These are phyloP conservation scores for Diadophis punctatus DNA, from an alignment of 2,113 vertebrate genomes.

Conservation along the genomic window DNA sequence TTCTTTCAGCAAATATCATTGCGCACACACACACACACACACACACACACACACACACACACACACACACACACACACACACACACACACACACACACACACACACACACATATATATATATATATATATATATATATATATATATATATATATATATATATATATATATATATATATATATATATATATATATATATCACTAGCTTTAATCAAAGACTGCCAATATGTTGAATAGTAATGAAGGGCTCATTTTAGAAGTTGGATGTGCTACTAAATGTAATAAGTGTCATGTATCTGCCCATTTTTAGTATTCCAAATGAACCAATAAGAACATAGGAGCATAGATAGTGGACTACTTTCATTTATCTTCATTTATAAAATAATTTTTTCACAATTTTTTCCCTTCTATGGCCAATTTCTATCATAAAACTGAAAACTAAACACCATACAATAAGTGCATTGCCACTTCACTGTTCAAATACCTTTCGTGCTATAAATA, in stretches of 20 bases:
- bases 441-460: background rate
- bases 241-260: background rate
- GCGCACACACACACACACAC: too few species aligned
- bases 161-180: too few species aligned
- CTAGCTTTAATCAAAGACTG: too few species aligned
- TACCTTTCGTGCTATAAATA: background rate
- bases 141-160: too few species aligned
- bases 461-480: background rate
- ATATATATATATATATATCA: too few species aligned
- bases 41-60: too few species aligned
- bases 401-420: background rate
- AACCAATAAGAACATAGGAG: background rate
- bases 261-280: background rate
- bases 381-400: background rate
- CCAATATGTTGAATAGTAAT: background rate
- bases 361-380: background rate
- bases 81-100: too few species aligned
- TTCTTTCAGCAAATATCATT: background rate
- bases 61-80: too few species aligned
- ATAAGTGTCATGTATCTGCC: background rate
- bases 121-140: too few species aligned
- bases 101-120: too few species aligned
- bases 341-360: background rate
- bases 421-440: background rate
- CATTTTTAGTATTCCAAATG: background rate